Conservation (phyloP, 2,888 invertebrate genomes). For the Acleris emargana region DNA sequence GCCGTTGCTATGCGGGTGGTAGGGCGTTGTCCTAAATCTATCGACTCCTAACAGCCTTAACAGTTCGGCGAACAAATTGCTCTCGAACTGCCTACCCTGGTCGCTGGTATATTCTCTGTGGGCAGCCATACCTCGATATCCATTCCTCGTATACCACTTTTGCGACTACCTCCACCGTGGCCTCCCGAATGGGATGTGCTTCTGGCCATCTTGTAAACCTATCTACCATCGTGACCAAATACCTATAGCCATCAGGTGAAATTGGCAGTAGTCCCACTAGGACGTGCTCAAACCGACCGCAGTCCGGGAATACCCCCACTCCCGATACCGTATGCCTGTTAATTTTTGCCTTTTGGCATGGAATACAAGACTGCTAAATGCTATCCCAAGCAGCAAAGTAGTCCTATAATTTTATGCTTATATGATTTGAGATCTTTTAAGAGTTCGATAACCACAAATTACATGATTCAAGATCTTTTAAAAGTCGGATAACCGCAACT, state of each 20-base stretch:
- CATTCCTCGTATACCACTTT: conserved; percentile 38
- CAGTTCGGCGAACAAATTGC: conserved; percentile 35
- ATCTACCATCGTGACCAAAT: conserved; percentile 42
- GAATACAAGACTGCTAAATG: conserved; percentile 7
- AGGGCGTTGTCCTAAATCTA: conserved; percentile 32
- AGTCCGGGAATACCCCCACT: conserved; percentile 26
- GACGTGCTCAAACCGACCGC: conserved; percentile 39
- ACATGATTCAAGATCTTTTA: no score
- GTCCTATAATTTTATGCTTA: no score
- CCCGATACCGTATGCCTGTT: conserved; percentile 8
- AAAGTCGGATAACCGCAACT: no score
- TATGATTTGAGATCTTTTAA: no score
- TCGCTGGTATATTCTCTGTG: not conserved
- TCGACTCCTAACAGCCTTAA: conserved; percentile 38
- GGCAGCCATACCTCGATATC: conserved; percentile 26
- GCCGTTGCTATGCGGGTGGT: conserved; percentile 34
- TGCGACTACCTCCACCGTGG: conserved; percentile 40
- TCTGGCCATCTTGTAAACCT: conserved; percentile 44
- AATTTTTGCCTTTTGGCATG: conserved; percentile 11
- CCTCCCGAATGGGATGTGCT: conserved; percentile 40
- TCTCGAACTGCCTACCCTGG: conserved; percentile 40
- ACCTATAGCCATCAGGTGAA: conserved; percentile 36
- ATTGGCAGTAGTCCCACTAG: conserved; percentile 43
- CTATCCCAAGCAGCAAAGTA: no score
- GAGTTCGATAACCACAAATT: no score